Conservation (phyloP, 2,113 vertebrate species). For the Ptychochromis oligacanthus region DNA sequence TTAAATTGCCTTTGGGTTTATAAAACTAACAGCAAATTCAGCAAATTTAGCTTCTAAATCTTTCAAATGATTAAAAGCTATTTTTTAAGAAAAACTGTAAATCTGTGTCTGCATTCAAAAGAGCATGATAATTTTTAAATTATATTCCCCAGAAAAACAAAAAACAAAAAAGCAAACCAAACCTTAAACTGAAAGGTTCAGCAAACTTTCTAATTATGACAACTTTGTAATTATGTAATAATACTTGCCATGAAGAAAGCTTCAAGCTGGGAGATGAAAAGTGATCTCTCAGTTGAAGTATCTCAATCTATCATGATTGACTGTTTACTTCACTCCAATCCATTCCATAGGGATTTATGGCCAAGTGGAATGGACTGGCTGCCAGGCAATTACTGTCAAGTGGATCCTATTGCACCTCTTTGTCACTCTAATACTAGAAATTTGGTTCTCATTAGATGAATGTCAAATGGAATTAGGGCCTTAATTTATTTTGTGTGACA, state of each 20-base stretch:
- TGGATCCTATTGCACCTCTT: conserved; percentile 62
- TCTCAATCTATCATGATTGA: conserved; percentile 55
- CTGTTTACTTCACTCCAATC: conserved; percentile 58
- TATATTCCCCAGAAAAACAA: background rate
- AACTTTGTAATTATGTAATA: conserved; percentile 24
- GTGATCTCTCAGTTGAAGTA: conserved; percentile 49
- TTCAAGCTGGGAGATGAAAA: conserved; percentile 26
- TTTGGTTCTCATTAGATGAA: conserved; percentile 75
- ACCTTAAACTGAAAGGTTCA: background rate
- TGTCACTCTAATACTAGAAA: conserved; percentile 72
- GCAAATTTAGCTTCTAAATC: background rate
- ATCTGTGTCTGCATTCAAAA: background rate
- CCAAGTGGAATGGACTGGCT: conserved; percentile 46
- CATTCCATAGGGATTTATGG: conserved; percentile 54
- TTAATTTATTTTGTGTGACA: conserved; percentile 64
- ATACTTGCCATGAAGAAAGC: conserved; percentile 9
- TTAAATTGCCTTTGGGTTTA: background rate
- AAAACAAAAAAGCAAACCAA: too few relatives aligned
- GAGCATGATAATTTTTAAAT: background rate
- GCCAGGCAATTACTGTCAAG: conserved; percentile 75
- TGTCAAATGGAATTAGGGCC: conserved; percentile 73
- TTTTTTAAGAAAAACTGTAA: background rate
- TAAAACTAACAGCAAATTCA: background rate
- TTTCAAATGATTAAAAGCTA: background rate
- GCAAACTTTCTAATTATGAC: background rate